phyloP scores from a whole-genome alignment of 2,888 invertebrate genomes.

The Hemistola chrysoprasaria region DNA sequence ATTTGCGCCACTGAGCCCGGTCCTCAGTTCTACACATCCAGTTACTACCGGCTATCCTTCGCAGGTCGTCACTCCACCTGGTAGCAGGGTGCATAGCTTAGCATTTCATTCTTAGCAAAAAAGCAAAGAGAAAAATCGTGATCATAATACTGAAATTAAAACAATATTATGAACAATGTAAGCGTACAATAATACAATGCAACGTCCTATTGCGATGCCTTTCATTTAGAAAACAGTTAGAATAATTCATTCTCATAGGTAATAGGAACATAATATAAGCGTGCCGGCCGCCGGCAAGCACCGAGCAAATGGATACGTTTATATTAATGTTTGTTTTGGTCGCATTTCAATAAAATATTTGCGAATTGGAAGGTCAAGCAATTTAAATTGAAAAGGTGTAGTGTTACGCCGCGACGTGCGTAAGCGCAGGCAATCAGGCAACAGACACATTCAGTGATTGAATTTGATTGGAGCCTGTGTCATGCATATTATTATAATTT shows the following conservation, averaged over 20 bases:
- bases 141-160: too few species aligned
- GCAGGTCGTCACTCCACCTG: too few species aligned
- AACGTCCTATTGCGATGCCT: background rate
- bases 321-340: slow-evolving; percentile 15
- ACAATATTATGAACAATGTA: too few species aligned
- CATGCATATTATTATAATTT: slow-evolving; percentile 41
- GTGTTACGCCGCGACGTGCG: slow-evolving; percentile 35
- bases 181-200: background rate
- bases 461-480: slow-evolving; percentile 51
- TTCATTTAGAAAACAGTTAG: background rate
- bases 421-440: slow-evolving; percentile 32
- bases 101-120: too few species aligned
- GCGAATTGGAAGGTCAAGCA: slow-evolving; percentile 36
- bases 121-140: too few species aligned
- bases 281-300: background rate
- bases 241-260: too few species aligned
- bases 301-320: background rate
- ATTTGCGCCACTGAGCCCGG: too few species aligned
- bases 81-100: too few species aligned
- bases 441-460: slow-evolving; percentile 43
- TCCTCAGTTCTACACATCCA: too few species aligned
- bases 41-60: too few species aligned
- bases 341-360: slow-evolving; percentile 20
- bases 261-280: too few species aligned
- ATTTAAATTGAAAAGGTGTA: slow-evolving; percentile 40